These are phyloP conservation scores for Drosophila mojavensis DNA, from an alignment of 1,140 invertebrate species.

Conservation along the genomic window DNA sequence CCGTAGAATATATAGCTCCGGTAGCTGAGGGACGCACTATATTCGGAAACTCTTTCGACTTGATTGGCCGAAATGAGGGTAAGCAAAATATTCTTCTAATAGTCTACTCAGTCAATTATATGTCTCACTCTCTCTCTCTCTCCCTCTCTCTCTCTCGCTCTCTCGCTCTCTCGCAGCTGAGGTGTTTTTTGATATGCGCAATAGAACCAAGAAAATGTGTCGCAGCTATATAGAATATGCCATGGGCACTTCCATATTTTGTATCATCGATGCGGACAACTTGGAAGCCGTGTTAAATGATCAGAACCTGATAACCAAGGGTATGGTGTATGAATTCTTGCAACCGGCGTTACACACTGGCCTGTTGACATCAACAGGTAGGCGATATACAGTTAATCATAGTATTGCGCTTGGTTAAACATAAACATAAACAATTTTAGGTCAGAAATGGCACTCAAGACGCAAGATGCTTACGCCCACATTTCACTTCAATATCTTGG, in stretches of 20 bases:
- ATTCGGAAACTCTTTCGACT: conserved; percentile 47
- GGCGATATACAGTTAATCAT: neutral
- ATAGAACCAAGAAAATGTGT: neutral
- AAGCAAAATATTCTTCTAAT: neutral
- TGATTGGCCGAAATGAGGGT: conserved; percentile 34
- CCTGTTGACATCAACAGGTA: conserved; percentile 87
- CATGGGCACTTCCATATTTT: conserved; percentile 46
- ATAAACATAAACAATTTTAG: conserved; percentile 21
- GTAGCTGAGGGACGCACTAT: conserved; percentile 19
- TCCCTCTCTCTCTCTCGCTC: neutral
- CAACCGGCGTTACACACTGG: conserved; percentile 88
- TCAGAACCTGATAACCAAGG: conserved; percentile 64
- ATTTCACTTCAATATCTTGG: conserved; percentile 95
- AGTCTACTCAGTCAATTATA: too few species aligned
- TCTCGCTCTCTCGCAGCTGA: conserved; percentile 9
- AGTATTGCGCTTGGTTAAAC: neutral
- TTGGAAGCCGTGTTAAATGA: conserved; percentile 66
- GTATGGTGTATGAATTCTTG: conserved; percentile 85
- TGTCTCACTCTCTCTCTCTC: neutral
- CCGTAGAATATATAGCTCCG: conserved; percentile 30
- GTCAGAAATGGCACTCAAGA: conserved; percentile 90
- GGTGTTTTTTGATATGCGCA: conserved; percentile 32
- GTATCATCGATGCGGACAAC: conserved; percentile 69
- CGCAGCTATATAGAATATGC: conserved; percentile 62
- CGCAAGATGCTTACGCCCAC: conserved; percentile 94